These are phyloP conservation scores for Cylloceria caligata DNA, from an alignment of 2,888 invertebrate species.

Conservation along the genomic window DNA sequence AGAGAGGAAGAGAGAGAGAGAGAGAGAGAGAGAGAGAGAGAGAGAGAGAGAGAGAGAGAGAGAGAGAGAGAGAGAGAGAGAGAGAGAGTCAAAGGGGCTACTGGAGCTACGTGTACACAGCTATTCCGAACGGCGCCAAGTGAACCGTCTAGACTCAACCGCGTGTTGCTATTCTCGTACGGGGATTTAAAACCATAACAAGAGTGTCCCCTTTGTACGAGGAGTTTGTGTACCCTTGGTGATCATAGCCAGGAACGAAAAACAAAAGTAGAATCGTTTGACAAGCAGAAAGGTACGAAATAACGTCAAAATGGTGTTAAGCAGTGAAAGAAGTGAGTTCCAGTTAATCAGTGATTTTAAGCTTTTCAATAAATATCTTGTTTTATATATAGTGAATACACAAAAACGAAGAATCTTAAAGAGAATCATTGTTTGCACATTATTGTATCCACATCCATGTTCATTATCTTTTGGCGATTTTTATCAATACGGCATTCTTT, in stretches of 20 bases:
- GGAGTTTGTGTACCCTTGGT: conserved; percentile 10
- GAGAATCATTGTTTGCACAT: too few species aligned
- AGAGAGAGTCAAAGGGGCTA: conserved; percentile 9
- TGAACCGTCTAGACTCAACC: conserved; percentile 77
- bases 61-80: conserved; percentile 25
- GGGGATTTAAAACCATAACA: conserved; percentile 75
- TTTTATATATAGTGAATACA: too few species aligned
- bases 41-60: conserved; percentile 17
- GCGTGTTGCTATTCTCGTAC: conserved; percentile 76
- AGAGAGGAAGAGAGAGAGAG: too few species aligned
- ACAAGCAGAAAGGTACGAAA: not conserved
- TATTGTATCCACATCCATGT: too few species aligned
- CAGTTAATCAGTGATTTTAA: not conserved
- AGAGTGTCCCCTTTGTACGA: conserved; percentile 61
- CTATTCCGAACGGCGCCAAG: conserved; percentile 79
- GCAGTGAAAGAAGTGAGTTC: not conserved
- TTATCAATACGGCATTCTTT: too few species aligned
- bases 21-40: conserved; percentile 19
- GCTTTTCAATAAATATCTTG: too few species aligned
- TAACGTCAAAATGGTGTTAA: not conserved
- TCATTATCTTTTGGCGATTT: too few species aligned
- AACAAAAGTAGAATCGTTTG: conserved; percentile 16
- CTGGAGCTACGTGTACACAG: conserved; percentile 26
- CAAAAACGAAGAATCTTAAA: too few species aligned
- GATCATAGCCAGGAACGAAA: not conserved